Conservation (phyloP, 2,113 vertebrate genomes). For the Oryzias melastigma region DNA sequence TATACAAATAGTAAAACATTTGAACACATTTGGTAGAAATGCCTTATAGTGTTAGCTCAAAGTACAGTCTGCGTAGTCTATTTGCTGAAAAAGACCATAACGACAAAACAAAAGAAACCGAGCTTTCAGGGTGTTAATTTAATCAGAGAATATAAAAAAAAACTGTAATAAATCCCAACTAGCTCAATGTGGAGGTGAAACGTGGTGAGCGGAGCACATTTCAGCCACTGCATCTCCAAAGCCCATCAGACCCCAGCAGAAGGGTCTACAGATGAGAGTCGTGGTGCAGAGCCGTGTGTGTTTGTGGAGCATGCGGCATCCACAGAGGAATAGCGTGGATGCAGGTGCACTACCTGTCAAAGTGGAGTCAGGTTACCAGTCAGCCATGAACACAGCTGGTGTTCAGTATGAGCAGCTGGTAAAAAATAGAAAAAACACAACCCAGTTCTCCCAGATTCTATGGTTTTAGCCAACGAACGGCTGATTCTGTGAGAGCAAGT, state of each 20-base stretch:
- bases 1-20: too few relatives aligned
- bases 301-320: neutral
- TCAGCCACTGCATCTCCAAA: neutral
- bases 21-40: too few relatives aligned
- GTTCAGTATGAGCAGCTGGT: neutral
- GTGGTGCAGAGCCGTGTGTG: neutral
- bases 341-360: slow-evolving; percentile 4
- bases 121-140: too few relatives aligned
- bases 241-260: neutral
- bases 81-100: too few relatives aligned
- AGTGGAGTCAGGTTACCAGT: slow-evolving; percentile 8
- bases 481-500: too few relatives aligned
- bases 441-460: too few relatives aligned
- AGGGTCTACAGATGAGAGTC: neutral
- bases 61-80: too few relatives aligned
- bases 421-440: neutral
- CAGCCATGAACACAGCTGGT: slow-evolving; percentile 3
- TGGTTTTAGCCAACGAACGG: neutral
- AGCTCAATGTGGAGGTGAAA: neutral
- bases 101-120: too few relatives aligned
- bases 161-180: too few relatives aligned
- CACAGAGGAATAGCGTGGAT: neutral
- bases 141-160: too few relatives aligned
- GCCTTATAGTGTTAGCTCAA: too few relatives aligned
- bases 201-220: neutral